Percentiles rank a stretch among this genome's conserved stretches.
phyloP scores from a whole-genome alignment of 2,888 invertebrate genomes.

The Caenorhabditis sinica region DNA sequence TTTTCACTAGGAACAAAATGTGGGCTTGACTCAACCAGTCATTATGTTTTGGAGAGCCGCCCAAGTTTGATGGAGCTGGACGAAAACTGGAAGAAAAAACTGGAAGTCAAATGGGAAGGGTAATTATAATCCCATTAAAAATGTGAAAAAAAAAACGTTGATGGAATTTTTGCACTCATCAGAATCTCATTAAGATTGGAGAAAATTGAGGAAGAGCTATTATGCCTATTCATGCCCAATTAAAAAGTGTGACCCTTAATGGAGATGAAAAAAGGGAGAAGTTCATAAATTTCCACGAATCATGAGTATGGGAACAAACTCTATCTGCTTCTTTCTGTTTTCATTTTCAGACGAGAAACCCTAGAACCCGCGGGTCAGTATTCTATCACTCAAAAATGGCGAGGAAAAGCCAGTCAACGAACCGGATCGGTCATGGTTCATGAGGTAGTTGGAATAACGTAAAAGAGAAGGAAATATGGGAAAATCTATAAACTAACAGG shows the following conservation, averaged over 20 bases:
- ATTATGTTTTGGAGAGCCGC: conserved; percentile 23
- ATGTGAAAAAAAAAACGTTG: neutral
- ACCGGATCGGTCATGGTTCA: conserved; percentile 56
- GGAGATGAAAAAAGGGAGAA: neutral
- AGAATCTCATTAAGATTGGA: neutral
- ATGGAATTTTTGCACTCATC: conserved; percentile 15
- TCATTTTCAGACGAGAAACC: conserved; percentile 31
- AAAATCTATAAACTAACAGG: conserved; percentile 22
- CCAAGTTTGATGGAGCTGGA: neutral
- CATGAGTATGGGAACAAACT: conserved; percentile 10
- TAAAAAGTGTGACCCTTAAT: neutral
- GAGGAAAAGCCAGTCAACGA: conserved; percentile 22
- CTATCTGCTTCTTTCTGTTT: neutral
- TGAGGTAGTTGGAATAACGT: conserved; percentile 19
- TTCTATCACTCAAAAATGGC: conserved; percentile 10
- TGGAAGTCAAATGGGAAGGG: neutral
- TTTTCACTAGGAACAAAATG: neutral
- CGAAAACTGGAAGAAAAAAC: conserved; percentile 12
- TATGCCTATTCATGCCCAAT: conserved; percentile 1
- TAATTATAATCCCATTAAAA: neutral
- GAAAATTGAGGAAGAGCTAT: neutral
- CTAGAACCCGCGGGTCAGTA: conserved; percentile 2
- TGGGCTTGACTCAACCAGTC: conserved; percentile 41
- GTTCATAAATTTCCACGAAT: conserved; percentile 14
- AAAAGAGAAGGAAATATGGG: neutral